Evolutionary conservation across 2,797 vertebrate genomes (phyloP), one percentile per base, ranked within the genome.

Genomic region (Melanotaenia maccullochi): DNA sequence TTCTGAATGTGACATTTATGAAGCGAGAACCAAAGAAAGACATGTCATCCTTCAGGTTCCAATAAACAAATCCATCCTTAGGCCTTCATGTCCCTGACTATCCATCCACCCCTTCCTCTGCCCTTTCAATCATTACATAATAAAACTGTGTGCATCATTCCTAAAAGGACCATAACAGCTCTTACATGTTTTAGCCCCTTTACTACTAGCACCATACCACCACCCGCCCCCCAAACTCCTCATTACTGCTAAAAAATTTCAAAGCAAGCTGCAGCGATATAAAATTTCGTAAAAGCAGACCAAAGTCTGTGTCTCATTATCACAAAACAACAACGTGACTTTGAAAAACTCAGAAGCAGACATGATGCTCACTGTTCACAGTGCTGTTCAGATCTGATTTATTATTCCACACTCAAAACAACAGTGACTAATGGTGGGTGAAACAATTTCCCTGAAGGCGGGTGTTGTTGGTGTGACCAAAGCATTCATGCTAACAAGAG

Each of bases 1-100:
- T 89, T 66, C 74, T 69, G 47, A 83, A 75, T 20, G 81, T 79
- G 90, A 93, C 92, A 93, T 93, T 94, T 93, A 93, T 11, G 83
- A 92, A 91, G 85, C 82, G 85, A 87, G 76, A 92, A 71, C 71
- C 51, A 85, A 93, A 87, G 89, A 70, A 89, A 93, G 90, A 86
- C 91, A 93, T 86, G 82, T 87, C 77, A 36, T 85, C 76, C 84
- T 79, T 40, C 72, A 68, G 69, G 76, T 73, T 86, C 84, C 22
- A 25, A 52, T 77, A 74, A 86, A 89, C 80, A 87, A 87, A 82
- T 82, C 68, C 57, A 63, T 57, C 62, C 44, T 55, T 65, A 54
- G 47, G 66, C 30, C 64, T 75, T 73, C 57, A 60, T 5, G 54
- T 68, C 49, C 64, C 18, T 1, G 16, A 75, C 57, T 55, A 60